A percentile compares a stretch with the other conserved stretches of the same genome.
Evolutionary conservation across 2,113 vertebrate species (phyloP).

Genomic region (Perca flavescens): DNA sequence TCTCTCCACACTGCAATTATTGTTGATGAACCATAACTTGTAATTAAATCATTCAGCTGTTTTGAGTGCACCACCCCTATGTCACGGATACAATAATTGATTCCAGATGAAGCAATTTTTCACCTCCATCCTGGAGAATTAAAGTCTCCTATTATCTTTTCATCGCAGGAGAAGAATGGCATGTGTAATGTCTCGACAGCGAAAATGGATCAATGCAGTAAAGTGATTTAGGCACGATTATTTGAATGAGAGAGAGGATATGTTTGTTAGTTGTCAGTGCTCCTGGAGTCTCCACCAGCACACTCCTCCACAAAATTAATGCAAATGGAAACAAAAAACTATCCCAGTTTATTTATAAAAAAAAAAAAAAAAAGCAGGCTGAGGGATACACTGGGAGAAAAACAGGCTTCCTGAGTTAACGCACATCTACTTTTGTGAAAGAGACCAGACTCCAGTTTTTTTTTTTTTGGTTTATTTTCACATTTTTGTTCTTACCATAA

Average conservation of each 20-base stretch:
- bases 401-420: no score
- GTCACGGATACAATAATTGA: conserved; percentile 42
- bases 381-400: no score
- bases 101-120: conserved; percentile 46
- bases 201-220: conserved; percentile 7
- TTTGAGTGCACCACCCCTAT: conserved; percentile 13
- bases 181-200: background rate
- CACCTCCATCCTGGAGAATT: background rate
- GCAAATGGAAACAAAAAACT: background rate
- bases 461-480: no score
- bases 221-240: background rate
- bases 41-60: conserved; percentile 55
- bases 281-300: no score
- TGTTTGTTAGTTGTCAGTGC: no score
- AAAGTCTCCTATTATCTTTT: conserved; percentile 9
- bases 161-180: background rate
- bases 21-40: conserved; percentile 34
- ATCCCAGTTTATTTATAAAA: no score
- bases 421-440: background rate
- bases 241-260: background rate
- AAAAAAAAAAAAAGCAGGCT: no score
- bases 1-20: conserved; percentile 26
- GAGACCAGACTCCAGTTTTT: background rate
- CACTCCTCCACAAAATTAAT: background rate
- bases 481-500: no score